A percentile compares a stretch with the other conserved stretches of the same genome.
These are phyloP conservation scores for Opisthocomus hoazin DNA, from an alignment of 2,113 vertebrate species.

Conservation along the genomic window DNA sequence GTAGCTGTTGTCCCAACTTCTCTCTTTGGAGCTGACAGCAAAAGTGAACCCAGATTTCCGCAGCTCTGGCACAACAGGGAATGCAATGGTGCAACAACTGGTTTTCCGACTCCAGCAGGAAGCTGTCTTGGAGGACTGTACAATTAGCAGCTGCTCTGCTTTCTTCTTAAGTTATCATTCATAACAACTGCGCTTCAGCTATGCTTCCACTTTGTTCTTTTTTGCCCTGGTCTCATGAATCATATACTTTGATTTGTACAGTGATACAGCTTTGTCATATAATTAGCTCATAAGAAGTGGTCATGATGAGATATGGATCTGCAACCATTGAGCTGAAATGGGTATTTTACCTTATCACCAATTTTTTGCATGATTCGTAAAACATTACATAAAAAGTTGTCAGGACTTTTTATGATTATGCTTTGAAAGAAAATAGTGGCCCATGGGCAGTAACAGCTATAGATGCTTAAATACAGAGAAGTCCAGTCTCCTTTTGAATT, in stretches of 20 bases:
- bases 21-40: not conserved
- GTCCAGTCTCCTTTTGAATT: not conserved
- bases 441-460: not conserved
- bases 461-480: not conserved
- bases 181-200: not conserved
- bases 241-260: not conserved
- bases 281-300: not conserved
- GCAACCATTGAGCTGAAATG: not conserved
- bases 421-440: not conserved
- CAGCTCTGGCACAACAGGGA: not conserved
- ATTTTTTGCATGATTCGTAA: slow-evolving; percentile 28
- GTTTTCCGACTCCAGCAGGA: not conserved
- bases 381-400: not conserved
- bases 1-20: not conserved
- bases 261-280: not conserved
- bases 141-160: not conserved
- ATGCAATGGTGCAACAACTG: not conserved
- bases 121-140: not conserved
- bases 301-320: not conserved
- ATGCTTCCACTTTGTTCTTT: not conserved
- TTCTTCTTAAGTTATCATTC: not conserved
- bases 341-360: not conserved
- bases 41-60: not conserved
- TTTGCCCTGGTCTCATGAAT: not conserved
- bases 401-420: not conserved